phyloP scores from a whole-genome alignment of 2,113 vertebrate genomes.

The Paratilapia polleni region DNA sequence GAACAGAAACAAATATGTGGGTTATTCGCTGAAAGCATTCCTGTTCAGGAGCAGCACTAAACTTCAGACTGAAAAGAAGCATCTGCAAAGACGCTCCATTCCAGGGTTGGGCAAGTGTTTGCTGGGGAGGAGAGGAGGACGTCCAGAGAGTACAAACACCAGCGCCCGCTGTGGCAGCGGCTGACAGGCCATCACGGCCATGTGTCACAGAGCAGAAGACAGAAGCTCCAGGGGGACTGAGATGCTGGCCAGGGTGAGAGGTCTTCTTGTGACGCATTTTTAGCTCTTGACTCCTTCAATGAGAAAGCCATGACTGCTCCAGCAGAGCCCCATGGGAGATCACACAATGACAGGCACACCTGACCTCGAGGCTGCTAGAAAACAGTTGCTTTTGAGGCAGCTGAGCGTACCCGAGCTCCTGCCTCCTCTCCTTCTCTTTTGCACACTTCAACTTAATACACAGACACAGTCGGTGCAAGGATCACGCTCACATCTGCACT shows the following conservation, averaged over 20 bases:
- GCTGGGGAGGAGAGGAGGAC: conserved; percentile 19
- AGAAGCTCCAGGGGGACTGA: conserved; percentile 31
- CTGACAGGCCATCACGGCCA: conserved; percentile 63
- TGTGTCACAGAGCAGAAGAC: conserved; percentile 49
- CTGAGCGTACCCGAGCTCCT: background rate
- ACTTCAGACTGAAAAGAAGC: conserved; percentile 37
- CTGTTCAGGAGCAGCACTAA: conserved; percentile 1
- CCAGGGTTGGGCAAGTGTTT: conserved; percentile 35
- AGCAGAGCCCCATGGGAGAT: conserved; percentile 8
- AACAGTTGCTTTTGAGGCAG: background rate
- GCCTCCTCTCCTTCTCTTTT: background rate
- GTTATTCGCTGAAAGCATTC: conserved; percentile 36
- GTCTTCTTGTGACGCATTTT: conserved; percentile 45
- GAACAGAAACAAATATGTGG: conserved; percentile 35
- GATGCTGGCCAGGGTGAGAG: conserved; percentile 44
- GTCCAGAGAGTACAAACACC: conserved; percentile 13
- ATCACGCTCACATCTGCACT: background rate
- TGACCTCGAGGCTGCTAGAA: conserved; percentile 13
- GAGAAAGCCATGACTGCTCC: background rate
- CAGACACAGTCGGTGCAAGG: background rate
- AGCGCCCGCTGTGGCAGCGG: conserved; percentile 38
- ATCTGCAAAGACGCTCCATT: conserved; percentile 57
- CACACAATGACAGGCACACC: conserved; percentile 39
- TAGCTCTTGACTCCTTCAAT: conserved; percentile 10
- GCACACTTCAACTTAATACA: background rate